Percentiles rank a stretch among this genome's conserved stretches.
These are phyloP conservation scores for Cuniculus paca DNA, from an alignment of 2,797 vertebrate genomes.

Conservation along the genomic window DNA sequence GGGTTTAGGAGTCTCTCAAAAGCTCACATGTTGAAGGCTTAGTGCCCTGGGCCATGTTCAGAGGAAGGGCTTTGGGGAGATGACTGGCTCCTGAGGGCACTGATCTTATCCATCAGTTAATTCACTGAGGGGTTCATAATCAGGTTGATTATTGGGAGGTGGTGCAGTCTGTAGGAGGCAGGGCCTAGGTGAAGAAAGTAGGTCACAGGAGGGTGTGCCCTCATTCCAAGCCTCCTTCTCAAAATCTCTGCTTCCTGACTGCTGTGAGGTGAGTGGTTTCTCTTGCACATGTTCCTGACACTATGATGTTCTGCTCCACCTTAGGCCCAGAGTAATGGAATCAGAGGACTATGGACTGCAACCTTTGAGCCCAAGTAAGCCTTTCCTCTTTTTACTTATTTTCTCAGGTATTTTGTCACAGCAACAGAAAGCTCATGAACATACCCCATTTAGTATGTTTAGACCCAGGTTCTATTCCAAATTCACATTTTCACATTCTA, in stretches of 20 bases:
- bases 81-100: not conserved
- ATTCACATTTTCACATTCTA: not conserved
- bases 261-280: not conserved
- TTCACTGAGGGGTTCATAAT: not conserved
- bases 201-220: not conserved
- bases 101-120: not conserved
- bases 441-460: not conserved
- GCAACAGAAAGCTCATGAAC: not conserved
- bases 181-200: not conserved
- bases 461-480: not conserved
- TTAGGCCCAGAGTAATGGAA: not conserved
- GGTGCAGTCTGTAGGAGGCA: not conserved
- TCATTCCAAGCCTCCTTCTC: not conserved
- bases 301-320: not conserved
- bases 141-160: not conserved
- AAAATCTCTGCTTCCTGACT: not conserved
- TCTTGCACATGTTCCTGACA: not conserved
- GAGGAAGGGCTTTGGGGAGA: not conserved
- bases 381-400: not conserved
- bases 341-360: not conserved
- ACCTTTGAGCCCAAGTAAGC: not conserved
- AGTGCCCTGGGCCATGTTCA: not conserved
- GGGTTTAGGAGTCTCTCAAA: not conserved
- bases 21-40: not conserved
- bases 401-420: not conserved